Conservation (phyloP, 1,140 invertebrate genomes). For the Monochamus saltuarius region DNA sequence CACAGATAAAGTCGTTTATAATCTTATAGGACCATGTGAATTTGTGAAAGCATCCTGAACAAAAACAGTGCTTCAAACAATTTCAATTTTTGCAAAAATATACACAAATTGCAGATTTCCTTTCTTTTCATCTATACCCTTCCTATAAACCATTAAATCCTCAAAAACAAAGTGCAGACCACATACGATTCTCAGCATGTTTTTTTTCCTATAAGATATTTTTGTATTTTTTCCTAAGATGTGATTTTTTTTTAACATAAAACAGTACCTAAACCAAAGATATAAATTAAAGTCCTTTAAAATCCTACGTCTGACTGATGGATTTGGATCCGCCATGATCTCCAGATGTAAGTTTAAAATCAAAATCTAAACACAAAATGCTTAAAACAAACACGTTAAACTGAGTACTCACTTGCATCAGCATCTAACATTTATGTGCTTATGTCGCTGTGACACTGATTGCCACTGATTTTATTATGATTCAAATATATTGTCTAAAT, state of each 20-base stretch:
- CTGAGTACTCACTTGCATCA: slow-evolving; percentile 5
- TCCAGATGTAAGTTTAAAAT: slow-evolving; percentile 16
- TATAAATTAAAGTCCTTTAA: slow-evolving; percentile 12
- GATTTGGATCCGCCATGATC: neutral
- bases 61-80: too few species aligned
- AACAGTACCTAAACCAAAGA: slow-evolving; percentile 20
- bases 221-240: slow-evolving; percentile 19
- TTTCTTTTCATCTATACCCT: too few species aligned
- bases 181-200: slow-evolving; percentile 19
- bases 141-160: too few species aligned
- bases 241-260: slow-evolving; percentile 26
- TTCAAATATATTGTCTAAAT: too few species aligned
- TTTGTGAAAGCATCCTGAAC: too few species aligned
- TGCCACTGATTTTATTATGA: too few species aligned
- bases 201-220: slow-evolving; percentile 16
- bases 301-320: neutral
- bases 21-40: too few species aligned
- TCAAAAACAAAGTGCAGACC: too few species aligned
- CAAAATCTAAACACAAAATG: slow-evolving; percentile 20
- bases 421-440: slow-evolving; percentile 3
- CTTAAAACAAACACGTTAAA: slow-evolving; percentile 19
- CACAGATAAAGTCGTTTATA: too few species aligned
- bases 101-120: too few species aligned
- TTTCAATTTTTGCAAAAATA: neutral
- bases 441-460: slow-evolving; percentile 1